These are phyloP conservation scores for Sinelater perroti DNA, from an alignment of 2,888 invertebrate genomes.

Conservation along the genomic window DNA sequence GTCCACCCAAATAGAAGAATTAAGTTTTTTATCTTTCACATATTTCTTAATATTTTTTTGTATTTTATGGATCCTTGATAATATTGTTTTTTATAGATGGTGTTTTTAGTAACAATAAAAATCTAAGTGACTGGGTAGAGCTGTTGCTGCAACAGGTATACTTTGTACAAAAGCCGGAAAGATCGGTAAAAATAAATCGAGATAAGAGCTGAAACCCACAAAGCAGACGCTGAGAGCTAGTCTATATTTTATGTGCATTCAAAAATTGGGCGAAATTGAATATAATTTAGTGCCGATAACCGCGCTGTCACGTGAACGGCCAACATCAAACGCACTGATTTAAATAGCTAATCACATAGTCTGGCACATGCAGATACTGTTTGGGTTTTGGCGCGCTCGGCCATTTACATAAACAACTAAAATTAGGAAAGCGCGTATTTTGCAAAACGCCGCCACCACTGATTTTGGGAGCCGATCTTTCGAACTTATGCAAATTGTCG, in stretches of 20 bases:
- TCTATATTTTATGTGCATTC: conserved; percentile 18
- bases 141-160: too few relatives aligned
- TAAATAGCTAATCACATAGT: conserved; percentile 46
- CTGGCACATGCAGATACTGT: conserved; percentile 35
- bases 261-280: conserved; percentile 28
- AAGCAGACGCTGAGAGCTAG: background rate
- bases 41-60: too few relatives aligned
- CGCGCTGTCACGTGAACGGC: conserved; percentile 33
- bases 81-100: too few relatives aligned
- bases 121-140: too few relatives aligned
- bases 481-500: conserved; percentile 26
- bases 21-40: too few relatives aligned
- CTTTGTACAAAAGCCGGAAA: too few relatives aligned
- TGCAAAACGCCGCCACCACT: conserved; percentile 26
- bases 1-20: too few relatives aligned
- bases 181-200: too few relatives aligned
- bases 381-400: conserved; percentile 18
- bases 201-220: background rate
- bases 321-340: conserved; percentile 37
- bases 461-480: conserved; percentile 20
- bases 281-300: conserved; percentile 27
- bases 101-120: too few relatives aligned
- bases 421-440: conserved; percentile 28
- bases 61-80: too few relatives aligned
- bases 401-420: conserved; percentile 35